Evolutionary conservation across 2,797 vertebrate species (phyloP).

Genomic region (Hyperoplus immaculatus): DNA sequence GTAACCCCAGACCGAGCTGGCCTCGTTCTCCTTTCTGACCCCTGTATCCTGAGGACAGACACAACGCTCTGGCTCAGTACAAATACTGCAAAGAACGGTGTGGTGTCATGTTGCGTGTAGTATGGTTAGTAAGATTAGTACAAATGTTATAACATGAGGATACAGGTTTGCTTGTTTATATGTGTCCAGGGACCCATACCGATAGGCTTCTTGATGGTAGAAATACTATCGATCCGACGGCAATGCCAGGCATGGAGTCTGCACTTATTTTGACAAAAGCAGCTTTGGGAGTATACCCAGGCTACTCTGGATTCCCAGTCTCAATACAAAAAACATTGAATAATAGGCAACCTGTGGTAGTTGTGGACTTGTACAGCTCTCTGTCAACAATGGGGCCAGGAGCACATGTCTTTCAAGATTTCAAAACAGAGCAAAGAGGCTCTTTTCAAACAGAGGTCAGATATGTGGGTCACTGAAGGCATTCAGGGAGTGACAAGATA

Average conservation of each 20-base stretch:
- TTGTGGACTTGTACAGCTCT: constrained; percentile 44
- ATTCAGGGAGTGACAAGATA: constrained; percentile 21
- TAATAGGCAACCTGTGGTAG: constrained; percentile 62
- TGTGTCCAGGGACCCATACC: constrained; percentile 38
- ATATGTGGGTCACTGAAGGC: constrained; percentile 40
- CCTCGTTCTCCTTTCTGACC: constrained; percentile 99
- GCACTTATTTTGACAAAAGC: constrained; percentile 38
- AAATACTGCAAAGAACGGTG: constrained; percentile 12
- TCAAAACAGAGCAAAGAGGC: constrained; percentile 45
- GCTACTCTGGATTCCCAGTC: constrained; percentile 47
- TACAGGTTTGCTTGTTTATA: constrained; percentile 36
- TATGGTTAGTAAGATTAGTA: constrained; percentile 72
- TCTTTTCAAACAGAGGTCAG: constrained; percentile 53
- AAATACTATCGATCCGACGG: constrained; percentile 33
- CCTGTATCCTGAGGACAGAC: constrained; percentile 90
- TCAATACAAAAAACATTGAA: constrained; percentile 56
- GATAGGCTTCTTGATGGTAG: constrained; percentile 43
- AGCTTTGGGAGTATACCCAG: constrained; percentile 44
- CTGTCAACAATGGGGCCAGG: constrained; percentile 53
- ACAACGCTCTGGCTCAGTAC: constrained; percentile 47
- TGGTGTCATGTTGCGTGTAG: not conserved
- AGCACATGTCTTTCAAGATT: constrained; percentile 61
- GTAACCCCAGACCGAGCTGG: constrained; percentile 93
- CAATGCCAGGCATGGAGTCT: constrained; percentile 46
- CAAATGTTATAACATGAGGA: constrained; percentile 44